Base-by-base conservation (phyloP, 1,140 invertebrate genomes). In the Macrobrachium nipponense region DNA sequence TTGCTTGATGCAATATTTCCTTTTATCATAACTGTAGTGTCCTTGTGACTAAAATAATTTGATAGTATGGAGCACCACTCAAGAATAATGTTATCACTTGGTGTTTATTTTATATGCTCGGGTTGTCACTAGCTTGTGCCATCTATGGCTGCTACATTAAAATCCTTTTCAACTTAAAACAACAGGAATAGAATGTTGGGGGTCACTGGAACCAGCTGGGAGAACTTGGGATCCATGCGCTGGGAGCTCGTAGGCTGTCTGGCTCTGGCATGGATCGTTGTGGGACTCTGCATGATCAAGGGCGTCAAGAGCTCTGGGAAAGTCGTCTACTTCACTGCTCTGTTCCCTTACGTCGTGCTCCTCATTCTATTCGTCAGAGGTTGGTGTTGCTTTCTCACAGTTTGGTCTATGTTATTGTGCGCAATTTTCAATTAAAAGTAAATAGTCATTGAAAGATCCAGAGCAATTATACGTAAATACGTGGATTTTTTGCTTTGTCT, bases 301-400 rank as follows among this genome's bases (percentile, higher is more conserved):
- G 93, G 94, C 80, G 93, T 94, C 80, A 93, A 93, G 91, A 92
- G 92, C 72, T 94, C 95, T 3, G 96, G 96, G 77, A 97, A 97
- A 92, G 95, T 96, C 18, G 94, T 95, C 27, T 95, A 95, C 89
- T 95, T 95, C 90, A 95, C 94, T 0, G 90, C 95, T 0, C 90
- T 95, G 7, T 96, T 96, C 90, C 95, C 95, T 2, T 96, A 96
- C 90, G 92, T 96, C 15, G 94, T 96, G 89, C 91, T 96, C 61
- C 92, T 94, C 3, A 94, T 94, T 14, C 91, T 97, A 18, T 91
- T 96, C 43, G 91, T 96, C 59, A 91, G 95, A 88, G 95, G 95
- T 89, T 44, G 75, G 60, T 76, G 68, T 64, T 75, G 78, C 5
- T 88, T 87, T 59, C 61, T 5, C 12, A 68, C 15, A 14, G n/a